These are phyloP conservation scores for Hippocampus comes DNA, from an alignment of 2,113 vertebrate species.

Conservation along the genomic window DNA sequence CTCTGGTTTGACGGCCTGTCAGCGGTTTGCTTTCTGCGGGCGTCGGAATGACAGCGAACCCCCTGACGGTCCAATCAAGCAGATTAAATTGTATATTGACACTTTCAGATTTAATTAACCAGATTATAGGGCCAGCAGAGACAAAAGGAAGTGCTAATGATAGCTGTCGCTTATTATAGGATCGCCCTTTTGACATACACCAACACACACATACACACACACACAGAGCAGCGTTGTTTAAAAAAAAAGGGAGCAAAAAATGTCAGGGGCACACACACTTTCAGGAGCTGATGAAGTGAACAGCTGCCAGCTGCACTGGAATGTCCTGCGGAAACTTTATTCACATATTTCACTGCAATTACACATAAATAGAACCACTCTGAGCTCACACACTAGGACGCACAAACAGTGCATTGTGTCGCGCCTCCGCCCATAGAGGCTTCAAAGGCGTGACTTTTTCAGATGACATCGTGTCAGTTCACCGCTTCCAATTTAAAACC, in stretches of 20 bases:
- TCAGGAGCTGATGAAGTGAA: slow-evolving; percentile 33
- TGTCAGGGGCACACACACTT: slow-evolving; percentile 17
- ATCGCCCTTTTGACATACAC: slow-evolving; percentile 51
- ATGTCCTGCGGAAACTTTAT: slow-evolving; percentile 46
- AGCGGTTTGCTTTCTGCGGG: slow-evolving; percentile 23
- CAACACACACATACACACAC: slow-evolving; percentile 35
- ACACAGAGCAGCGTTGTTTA: slow-evolving; percentile 22
- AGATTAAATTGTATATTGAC: slow-evolving; percentile 56
- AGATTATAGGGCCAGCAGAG: slow-evolving; percentile 40
- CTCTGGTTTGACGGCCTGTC: slow-evolving; percentile 33
- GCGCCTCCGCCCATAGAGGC: slow-evolving; percentile 7
- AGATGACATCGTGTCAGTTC: slow-evolving; percentile 32
- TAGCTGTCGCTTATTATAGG: slow-evolving; percentile 52
- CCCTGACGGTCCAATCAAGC: slow-evolving; percentile 23
- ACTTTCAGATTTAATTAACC: slow-evolving; percentile 53
- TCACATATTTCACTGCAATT: slow-evolving; percentile 57
- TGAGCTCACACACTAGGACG: slow-evolving; percentile 19
- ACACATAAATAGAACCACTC: slow-evolving; percentile 57
- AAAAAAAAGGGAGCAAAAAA: slow-evolving; percentile 9
- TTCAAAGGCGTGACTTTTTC: slow-evolving; percentile 24
- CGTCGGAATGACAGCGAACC: slow-evolving; percentile 19
- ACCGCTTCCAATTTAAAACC: slow-evolving; percentile 11
- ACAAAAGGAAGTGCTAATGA: slow-evolving; percentile 58
- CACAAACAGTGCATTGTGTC: slow-evolving; percentile 40
- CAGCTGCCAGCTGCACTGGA: slow-evolving; percentile 52